These are phyloP conservation scores for Caranx ignobilis DNA, from an alignment of 2,113 vertebrate genomes.

Conservation along the genomic window DNA sequence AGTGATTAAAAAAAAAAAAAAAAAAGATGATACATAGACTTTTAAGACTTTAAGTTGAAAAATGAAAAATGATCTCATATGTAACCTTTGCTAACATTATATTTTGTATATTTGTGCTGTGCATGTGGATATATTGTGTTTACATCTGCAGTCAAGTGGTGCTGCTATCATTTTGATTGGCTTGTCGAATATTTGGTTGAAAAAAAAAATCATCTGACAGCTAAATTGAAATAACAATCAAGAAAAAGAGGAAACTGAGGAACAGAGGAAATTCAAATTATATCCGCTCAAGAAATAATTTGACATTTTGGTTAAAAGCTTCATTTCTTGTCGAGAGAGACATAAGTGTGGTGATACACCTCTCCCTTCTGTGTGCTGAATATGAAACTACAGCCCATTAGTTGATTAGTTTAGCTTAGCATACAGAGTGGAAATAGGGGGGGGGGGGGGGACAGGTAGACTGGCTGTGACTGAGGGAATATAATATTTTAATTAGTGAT, in stretches of 20 bases:
- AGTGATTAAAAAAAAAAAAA: background rate
- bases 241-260: background rate
- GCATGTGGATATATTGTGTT: background rate
- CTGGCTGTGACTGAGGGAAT: background rate
- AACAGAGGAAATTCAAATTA: no score
- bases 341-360: no score
- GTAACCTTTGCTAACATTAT: background rate
- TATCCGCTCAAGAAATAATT: no score
- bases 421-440: no score
- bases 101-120: background rate
- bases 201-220: background rate
- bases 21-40: background rate
- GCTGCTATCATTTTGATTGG: background rate
- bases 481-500: background rate
- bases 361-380: no score
- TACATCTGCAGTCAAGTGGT: background rate
- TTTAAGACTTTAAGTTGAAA: slow-evolving; percentile 2
- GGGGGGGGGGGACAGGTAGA: background rate
- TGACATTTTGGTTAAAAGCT: background rate
- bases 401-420: no score
- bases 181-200: background rate
- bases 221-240: background rate
- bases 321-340: no score
- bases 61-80: background rate
- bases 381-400: no score